Conservation (phyloP, 2,113 vertebrate species). For the Eulemur rufifrons region DNA sequence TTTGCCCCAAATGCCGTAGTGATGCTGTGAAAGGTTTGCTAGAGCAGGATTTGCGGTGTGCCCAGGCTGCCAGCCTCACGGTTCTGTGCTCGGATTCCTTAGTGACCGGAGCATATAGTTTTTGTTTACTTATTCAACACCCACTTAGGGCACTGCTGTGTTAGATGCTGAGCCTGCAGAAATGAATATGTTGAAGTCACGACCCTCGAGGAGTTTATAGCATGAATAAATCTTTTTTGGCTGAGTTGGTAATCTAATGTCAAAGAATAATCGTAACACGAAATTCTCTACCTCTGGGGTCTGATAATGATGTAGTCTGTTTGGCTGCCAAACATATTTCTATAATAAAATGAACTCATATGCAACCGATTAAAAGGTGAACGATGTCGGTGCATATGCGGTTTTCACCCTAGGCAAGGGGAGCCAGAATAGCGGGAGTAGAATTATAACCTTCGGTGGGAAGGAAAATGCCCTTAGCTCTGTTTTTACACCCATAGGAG, state of each 20-base stretch:
- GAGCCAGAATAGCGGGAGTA: background rate
- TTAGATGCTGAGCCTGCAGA: background rate
- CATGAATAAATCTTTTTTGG: background rate
- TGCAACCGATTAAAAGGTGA: background rate
- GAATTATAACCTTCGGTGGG: background rate
- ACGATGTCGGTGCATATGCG: background rate
- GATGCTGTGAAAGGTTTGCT: background rate
- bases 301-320: background rate
- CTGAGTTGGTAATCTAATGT: background rate
- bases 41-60: accelerated
- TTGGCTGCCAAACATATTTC: background rate
- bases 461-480: background rate
- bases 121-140: background rate
- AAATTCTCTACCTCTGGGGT: background rate
- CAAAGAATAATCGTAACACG: background rate
- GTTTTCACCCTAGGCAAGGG: background rate
- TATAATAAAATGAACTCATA: background rate
- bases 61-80: background rate
- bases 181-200: background rate
- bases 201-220: background rate
- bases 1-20: background rate
- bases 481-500: background rate
- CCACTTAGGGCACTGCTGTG: background rate
- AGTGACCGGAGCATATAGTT: background rate
- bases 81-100: background rate